These are phyloP conservation scores for Chiridota heheva DNA, from an alignment of 35 echinoderm and acorn worm species.

Conservation along the genomic window DNA sequence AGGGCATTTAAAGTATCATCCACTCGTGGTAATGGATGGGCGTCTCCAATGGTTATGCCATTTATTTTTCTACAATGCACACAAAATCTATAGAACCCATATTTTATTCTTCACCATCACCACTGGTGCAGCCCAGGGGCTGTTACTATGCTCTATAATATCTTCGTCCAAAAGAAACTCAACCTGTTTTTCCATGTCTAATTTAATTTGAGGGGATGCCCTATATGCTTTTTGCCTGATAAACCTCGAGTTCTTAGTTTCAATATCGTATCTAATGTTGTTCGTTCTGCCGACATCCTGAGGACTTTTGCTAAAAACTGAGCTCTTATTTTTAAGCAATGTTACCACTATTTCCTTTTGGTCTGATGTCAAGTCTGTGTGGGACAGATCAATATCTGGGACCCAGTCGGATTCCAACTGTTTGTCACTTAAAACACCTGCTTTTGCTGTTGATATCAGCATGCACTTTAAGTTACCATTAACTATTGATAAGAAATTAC, in stretches of 20 bases:
- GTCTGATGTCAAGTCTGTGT: not conserved
- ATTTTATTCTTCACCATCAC: not conserved
- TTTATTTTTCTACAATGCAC: not conserved
- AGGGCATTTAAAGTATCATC: not conserved
- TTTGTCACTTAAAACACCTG: not conserved
- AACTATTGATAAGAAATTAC: too few relatives aligned
- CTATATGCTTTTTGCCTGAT: constrained; percentile 8
- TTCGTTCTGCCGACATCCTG: constrained; percentile 22
- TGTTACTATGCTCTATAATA: not conserved
- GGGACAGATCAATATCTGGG: not conserved
- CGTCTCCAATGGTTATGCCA: not conserved
- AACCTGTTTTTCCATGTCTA: constrained; percentile 4
- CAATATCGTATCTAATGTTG: not conserved
- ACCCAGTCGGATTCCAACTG: not conserved
- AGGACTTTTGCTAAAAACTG: not conserved
- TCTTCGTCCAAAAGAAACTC: not conserved
- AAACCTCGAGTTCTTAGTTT: not conserved
- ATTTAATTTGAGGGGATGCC: constrained; percentile 5
- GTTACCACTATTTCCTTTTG: not conserved
- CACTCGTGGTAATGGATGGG: not conserved
- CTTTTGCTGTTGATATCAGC: too few relatives aligned
- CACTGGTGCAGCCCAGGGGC: not conserved
- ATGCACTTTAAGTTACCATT: too few relatives aligned
- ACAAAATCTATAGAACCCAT: not conserved
- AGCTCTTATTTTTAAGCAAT: not conserved